Base-by-base conservation (phyloP, 2,888 invertebrate genomes). In the Callosobruchus maculatus region DNA sequence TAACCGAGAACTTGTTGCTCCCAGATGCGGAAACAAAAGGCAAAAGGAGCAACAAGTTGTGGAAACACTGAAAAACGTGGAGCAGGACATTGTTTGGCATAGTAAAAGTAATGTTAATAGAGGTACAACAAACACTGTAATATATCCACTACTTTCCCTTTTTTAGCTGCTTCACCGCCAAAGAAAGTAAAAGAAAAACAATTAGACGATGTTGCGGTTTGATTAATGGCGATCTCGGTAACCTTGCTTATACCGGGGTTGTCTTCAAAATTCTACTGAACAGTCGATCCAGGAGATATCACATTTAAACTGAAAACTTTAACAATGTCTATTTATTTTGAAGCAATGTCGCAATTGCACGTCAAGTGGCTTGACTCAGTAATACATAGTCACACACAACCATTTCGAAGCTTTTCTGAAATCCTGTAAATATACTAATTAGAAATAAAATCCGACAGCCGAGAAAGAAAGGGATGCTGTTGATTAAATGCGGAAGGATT, bases 101-200 rank as follows among this genome's bases (percentile, higher is more conserved):
- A 66, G 71, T 71, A 73, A 73, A 70, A 73, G 49, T 66, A 30
- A 70, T 71, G 71, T 71, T 73, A 71, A 73, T 30, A 66, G 70
- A 26, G 49, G 30, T 30, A 66, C 22, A 13, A 30, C 69, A n/a
- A 22, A 21, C 71, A 70, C 71, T 49, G 49, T 49, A 49, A 49
- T 49, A 49, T 68, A 73, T 71, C 71, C 31, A 68, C 71, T 22
- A 73, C 73, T 73, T 73, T 73, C 73, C 73, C 73, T 73, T 71
- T 73, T 73, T 71, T 73, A 67, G 67, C 67, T 49, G 49, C 49
- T 18, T 49, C 49, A 49, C 49, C 21, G 71, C 31, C 22, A 67
- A 73, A 22, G 73, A 73, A 73, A 73, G 73, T 73, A 73, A 73
- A 68, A 73, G 68, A 71, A 22, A 70, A n/a, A 73, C 71, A 69